These are phyloP conservation scores for Chromis chromis DNA, from an alignment of 2,797 vertebrate species.

Conservation along the genomic window DNA sequence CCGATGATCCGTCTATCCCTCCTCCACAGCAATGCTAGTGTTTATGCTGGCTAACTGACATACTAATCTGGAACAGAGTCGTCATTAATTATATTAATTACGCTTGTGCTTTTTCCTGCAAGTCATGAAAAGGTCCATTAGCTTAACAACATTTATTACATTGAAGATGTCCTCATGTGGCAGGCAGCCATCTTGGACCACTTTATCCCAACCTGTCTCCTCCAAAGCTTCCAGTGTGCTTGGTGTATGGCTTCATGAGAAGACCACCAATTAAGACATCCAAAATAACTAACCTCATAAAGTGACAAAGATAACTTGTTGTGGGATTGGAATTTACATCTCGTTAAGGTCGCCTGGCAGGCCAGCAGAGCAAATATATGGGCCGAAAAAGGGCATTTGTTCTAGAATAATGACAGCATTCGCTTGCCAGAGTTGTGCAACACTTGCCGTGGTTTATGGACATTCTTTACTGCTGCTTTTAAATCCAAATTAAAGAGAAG, in stretches of 20 bases:
- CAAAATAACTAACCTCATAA: conserved; percentile 75
- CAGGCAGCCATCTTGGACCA: conserved; percentile 6
- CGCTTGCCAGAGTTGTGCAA: conserved; percentile 77
- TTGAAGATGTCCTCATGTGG: neutral
- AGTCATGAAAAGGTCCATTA: neutral
- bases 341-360: conserved; percentile 65
- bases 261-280: conserved; percentile 69
- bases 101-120: conserved; percentile 12
- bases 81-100: conserved; percentile 1
- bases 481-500: conserved; percentile 87
- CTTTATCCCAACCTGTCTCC: conserved; percentile 11
- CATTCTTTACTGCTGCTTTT: conserved; percentile 85
- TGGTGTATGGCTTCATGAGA: conserved; percentile 42
- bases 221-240: conserved; percentile 7
- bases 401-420: conserved; percentile 78
- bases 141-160: conserved; percentile 8
- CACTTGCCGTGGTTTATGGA: conserved; percentile 84
- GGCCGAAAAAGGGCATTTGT: conserved; percentile 67
- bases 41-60: neutral
- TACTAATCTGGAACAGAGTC: neutral
- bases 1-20: too few species aligned
- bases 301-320: conserved; percentile 71
- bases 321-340: conserved; percentile 52
- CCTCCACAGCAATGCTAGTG: neutral
- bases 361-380: conserved; percentile 49